Conservation (phyloP, 2,113 vertebrate species). For the Cynoglossus semilaevis region DNA sequence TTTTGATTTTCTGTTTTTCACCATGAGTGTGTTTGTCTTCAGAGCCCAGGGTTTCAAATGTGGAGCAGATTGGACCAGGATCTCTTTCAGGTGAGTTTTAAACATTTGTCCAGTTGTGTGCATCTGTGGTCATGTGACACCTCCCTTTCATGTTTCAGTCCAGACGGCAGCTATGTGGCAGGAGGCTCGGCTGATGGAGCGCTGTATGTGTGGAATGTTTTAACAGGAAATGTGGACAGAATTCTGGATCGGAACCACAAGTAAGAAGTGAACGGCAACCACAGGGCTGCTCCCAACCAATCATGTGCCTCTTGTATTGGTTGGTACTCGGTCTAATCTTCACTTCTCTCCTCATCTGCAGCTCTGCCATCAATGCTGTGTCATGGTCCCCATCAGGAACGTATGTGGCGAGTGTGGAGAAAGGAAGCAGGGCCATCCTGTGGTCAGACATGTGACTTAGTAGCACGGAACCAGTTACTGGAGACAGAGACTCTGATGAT, state of each 20-base stretch:
- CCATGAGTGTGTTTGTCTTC: neutral
- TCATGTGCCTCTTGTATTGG: neutral
- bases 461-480: neutral
- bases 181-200: slow-evolving; percentile 91
- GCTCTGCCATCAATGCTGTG: slow-evolving; percentile 90
- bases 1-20: neutral
- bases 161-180: slow-evolving; percentile 86
- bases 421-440: slow-evolving; percentile 88
- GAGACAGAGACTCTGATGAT: slow-evolving; percentile 7
- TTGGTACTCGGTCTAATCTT: neutral
- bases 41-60: slow-evolving; percentile 96
- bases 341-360: slow-evolving; percentile 44
- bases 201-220: slow-evolving; percentile 90
- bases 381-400: slow-evolving; percentile 89
- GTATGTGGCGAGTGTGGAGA: slow-evolving; percentile 92
- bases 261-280: slow-evolving; percentile 62
- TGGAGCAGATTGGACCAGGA: slow-evolving; percentile 95
- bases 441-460: slow-evolving; percentile 89
- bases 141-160: slow-evolving; percentile 69
- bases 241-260: slow-evolving; percentile 87
- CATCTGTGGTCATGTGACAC: neutral
- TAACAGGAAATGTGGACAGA: slow-evolving; percentile 88
- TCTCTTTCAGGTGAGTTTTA: slow-evolving; percentile 88
- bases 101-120: neutral
- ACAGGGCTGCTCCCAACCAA: neutral